Evolutionary conservation across 2,888 invertebrate species (phyloP), one percentile per base, ranked within the genome.

Genomic region (Onchidella celtica): DNA sequence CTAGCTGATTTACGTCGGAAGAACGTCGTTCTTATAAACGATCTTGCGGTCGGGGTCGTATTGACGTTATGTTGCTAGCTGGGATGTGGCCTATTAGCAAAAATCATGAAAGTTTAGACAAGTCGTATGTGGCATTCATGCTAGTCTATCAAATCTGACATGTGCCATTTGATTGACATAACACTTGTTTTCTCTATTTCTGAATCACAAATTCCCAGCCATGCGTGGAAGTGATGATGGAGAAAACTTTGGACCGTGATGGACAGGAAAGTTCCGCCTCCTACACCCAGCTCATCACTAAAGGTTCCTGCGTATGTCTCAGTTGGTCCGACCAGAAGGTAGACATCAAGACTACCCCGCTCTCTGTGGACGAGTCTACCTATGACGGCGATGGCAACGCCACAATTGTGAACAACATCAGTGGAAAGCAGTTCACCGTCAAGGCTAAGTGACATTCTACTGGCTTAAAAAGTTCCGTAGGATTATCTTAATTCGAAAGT

Each of bases 301-400:
- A 68, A n/a, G 86, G 86, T 59, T 68, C 82, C 27, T 82, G 79
- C 47, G 74, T 83, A 38, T 82, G 83, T 38, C 83, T 85, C 47
- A 80, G 84, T 69, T 86, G 86, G 86, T 83, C 85, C 3, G 86
- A 86, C 79, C 86, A 86, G 79, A 84, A 83, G 72, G 86, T 86
- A 81, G 85, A 86, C 82, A 86, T 86, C 74, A 83, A 83, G 76
- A 86, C 85, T 0, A 36, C 79, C 21, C 83, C 85, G 9, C 61
- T 85, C 14, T 81, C 84, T 11, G 65, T 79, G 32, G 77, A 77
- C n/a, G 66, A 76, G 32, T 29, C 40, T 55, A n/a, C 47, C 6
- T 75, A 55, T 34, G 66, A 66, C 66, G 66, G 38, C 3, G 66
- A 69, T 27, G 40, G 40, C 32, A 78, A 78, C n/a, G 69, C 65